Percentiles rank a stretch among this genome's conserved stretches.
These are phyloP conservation scores for Pseudonaja textilis DNA, from an alignment of 2,113 vertebrate species.

Conservation along the genomic window DNA sequence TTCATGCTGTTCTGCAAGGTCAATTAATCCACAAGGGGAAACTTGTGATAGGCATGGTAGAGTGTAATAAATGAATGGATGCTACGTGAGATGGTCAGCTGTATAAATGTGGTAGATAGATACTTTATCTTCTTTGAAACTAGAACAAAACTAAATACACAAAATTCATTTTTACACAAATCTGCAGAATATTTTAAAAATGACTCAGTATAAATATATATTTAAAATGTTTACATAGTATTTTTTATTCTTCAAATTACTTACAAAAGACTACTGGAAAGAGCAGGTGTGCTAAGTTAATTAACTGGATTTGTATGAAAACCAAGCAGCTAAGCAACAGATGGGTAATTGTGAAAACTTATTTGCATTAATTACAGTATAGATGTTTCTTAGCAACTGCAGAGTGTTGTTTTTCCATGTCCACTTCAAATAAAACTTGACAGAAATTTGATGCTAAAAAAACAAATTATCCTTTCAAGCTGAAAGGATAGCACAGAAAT, in stretches of 20 bases:
- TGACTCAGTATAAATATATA: not conserved
- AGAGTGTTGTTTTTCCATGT: not conserved
- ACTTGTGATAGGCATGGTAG: not conserved
- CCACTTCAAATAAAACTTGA: not conserved
- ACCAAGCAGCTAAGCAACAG: not conserved
- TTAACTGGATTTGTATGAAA: not conserved
- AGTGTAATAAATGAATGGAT: not conserved
- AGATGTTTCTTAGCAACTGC: not conserved
- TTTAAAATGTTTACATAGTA: not conserved
- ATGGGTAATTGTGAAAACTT: not conserved
- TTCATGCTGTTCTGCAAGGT: not conserved
- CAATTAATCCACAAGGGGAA: not conserved
- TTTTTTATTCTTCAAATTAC: not conserved
- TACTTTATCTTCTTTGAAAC: not conserved
- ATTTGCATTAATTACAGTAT: not conserved
- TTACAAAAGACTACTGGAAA: not conserved
- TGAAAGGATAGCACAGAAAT: not conserved
- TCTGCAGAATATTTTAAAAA: not conserved
- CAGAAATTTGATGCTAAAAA: not conserved
- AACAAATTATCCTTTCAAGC: not conserved
- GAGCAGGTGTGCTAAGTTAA: not conserved
- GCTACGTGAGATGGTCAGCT: not conserved
- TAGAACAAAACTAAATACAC: fast-evolving
- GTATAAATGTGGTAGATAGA: not conserved
- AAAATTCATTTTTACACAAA: not conserved